Base-by-base conservation (phyloP, 53 echinoderm and acorn worm genomes). In the Crossaster papposus region DNA sequence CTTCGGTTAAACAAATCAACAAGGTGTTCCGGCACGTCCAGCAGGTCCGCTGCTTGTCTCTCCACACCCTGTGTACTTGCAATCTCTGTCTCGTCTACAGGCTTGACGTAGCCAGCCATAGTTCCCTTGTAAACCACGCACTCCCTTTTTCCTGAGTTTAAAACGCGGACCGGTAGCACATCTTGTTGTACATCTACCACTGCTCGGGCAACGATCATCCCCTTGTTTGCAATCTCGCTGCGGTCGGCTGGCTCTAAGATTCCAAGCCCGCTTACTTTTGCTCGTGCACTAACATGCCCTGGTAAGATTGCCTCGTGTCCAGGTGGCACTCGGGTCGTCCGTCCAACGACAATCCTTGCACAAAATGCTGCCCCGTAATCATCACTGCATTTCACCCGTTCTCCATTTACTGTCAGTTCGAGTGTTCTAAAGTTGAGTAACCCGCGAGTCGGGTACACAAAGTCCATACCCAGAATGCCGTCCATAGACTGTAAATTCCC, bases 391-490 rank as follows among this genome's bases (percentile, higher is more conserved):
- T 86, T 34, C 22, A 91, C 86, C 12, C 29, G 30, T 38, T 79
- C 91, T 23, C 87, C 91, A 52, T 86, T 54, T 44, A 86, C 70
- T 12, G 38, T 70, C 6, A 83, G 31, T 71, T 83, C 31, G 12
- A 83, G 71, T 70, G 71, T 83, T 4, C 20, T 38, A 14, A 75
- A 87, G 14, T 86, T 30, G 1, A 73, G 54, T 26, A 22, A 9
- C 13, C 86, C 86, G 10, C 54, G 15, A 3, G 86, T 84, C 30
- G 51, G 63, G 3, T 74, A 32, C 65, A 91, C 44, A 36, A 84
- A 83, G 30, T 77, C 83, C 79, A 91, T 86, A 20, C 85, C 91
- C 32, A 91, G 30, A 30, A 91, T 91, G 8, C 91, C 91, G 11
- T 89, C 89, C 65, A 79, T 5, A n/a, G 20, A 34, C 36, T n/a